Evolutionary conservation across 2,888 invertebrate species (phyloP), one percentile per base, ranked within the genome.

Genomic region (Dasypogon diadema): DNA sequence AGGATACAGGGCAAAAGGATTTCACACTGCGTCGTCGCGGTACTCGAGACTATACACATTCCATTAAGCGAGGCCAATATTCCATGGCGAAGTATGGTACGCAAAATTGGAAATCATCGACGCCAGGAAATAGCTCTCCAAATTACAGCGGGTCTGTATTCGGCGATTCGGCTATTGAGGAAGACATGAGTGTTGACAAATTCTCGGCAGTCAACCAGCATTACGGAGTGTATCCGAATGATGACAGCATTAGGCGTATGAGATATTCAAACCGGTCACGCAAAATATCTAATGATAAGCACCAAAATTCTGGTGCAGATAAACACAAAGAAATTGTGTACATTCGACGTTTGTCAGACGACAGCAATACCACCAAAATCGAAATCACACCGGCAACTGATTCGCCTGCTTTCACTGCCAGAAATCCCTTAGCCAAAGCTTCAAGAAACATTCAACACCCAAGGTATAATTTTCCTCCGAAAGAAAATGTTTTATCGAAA

Each of bases 91-190:
- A 63, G 18, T 78, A 79, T 56, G 77, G 77, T 6, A 75, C 77
- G 16, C 75, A 79, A 22, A 81, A 82, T 1, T 85, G 85, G 83
- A 86, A 85, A 74, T 83, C 83, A 2, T 85, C 86, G 1, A 85
- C 86, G 8, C 85, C 85, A 1, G 86, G 86, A 21, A 86, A 84
- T 30, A 85, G 85, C 63, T 86, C 86, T 2, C 86, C 86, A 14
- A 86, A 86, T 78, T 86, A 86, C 75, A 86, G 85, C 76, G 87
- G 86, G 37, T 86, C 86, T 18, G 83, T 86, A 78, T 86, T 86
- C 68, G 86, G 86, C 14, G 86, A 86, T 77, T 86, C 86, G 4
- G 86, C 86, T 51, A 86, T 86, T 26, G 86, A 86, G 78, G 86
- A 86, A 75, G 86, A 86, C 70, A 85, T 86, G 51, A 86, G 86